Evolutionary conservation across 2,888 invertebrate species (phyloP).

Genomic region (Dichetophora obliterata): DNA sequence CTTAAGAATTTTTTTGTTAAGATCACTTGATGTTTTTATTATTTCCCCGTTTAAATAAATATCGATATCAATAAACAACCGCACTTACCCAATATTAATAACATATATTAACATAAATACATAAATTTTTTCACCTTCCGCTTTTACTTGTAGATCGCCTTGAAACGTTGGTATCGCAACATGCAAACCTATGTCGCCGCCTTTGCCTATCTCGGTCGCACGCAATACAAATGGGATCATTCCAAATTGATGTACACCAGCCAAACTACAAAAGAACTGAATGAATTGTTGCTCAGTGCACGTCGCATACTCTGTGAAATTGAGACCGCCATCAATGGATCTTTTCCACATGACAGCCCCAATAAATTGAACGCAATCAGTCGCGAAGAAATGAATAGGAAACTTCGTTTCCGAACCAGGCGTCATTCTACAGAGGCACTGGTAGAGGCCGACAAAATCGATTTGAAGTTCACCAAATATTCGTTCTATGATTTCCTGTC

Average conservation of each 20-base stretch:
- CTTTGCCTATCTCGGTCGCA: conserved; percentile 60
- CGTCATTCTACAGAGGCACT: conserved; percentile 47
- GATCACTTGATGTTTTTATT: too few relatives aligned
- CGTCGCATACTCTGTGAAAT: conserved; percentile 63
- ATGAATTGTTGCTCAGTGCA: conserved; percentile 58
- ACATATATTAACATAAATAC: not conserved
- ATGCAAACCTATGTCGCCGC: conserved; percentile 65
- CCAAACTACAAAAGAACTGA: conserved; percentile 55
- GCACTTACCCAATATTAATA: too few relatives aligned
- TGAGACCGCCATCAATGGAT: conserved; percentile 63
- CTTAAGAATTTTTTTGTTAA: too few relatives aligned
- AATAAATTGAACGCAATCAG: conserved; percentile 53
- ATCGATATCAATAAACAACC: too few relatives aligned
- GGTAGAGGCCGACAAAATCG: conserved; percentile 47
- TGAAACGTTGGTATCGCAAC: conserved; percentile 63
- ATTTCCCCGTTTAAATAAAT: too few relatives aligned
- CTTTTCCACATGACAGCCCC: conserved; percentile 50
- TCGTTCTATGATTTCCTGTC: conserved; percentile 56
- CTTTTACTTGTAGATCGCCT: conserved; percentile 56
- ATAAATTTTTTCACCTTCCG: not conserved
- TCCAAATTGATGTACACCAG: conserved; percentile 49
- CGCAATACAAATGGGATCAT: conserved; percentile 57
- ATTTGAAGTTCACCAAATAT: conserved; percentile 59
- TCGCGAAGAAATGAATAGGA: conserved; percentile 51
- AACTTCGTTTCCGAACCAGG: conserved; percentile 56